These are phyloP conservation scores for Mactromeris polynyma DNA, from an alignment of 2,888 invertebrate genomes.

Conservation along the genomic window DNA sequence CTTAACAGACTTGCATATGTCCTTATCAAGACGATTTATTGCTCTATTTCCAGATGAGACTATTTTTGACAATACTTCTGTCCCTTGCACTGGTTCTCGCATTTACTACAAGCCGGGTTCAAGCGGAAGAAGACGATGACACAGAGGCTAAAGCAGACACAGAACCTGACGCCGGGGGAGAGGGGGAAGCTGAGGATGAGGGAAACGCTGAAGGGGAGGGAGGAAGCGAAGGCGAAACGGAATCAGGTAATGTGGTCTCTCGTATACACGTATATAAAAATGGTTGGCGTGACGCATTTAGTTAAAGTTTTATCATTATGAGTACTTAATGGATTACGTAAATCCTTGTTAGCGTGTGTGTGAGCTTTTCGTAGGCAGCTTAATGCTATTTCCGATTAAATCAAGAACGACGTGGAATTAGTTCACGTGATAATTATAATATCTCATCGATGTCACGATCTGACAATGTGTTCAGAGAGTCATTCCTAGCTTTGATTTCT, in stretches of 20 bases:
- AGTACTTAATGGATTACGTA: background rate
- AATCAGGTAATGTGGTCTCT: background rate
- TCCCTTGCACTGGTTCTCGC: conserved; percentile 4
- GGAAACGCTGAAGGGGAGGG: background rate
- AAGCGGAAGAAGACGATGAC: conserved; percentile 15
- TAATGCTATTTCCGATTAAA: no score
- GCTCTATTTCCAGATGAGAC: conserved; percentile 7
- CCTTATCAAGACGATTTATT: no score
- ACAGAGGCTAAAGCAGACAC: background rate
- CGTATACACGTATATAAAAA: background rate
- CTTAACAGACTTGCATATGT: no score
- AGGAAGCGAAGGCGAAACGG: background rate
- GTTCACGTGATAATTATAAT: background rate
- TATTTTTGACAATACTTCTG: background rate
- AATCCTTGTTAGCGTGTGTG: no score
- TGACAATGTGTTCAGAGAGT: no score
- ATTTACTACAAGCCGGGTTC: background rate
- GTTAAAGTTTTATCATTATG: background rate
- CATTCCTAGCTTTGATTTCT: no score
- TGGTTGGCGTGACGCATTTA: background rate
- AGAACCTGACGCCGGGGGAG: background rate
- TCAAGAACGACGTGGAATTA: background rate
- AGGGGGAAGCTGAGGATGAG: background rate
- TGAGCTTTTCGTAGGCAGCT: no score
- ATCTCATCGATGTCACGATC: no score